Base-by-base conservation (phyloP, 2,113 vertebrate species). In the Gadus macrocephalus region DNA sequence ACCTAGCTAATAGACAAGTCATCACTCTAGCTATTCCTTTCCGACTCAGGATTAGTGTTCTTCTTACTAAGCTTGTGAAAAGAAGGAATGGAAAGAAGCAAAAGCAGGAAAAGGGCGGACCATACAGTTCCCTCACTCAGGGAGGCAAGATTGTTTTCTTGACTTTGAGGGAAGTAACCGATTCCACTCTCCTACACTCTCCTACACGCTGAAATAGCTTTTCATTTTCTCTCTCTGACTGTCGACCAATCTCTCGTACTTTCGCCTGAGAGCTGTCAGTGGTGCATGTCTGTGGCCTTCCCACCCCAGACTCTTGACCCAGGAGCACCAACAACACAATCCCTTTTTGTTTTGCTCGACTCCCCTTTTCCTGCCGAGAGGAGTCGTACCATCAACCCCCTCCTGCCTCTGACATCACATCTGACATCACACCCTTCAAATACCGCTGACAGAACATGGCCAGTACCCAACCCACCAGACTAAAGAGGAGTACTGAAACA, bases 71-170 rank as follows among this genome's bases (percentile, higher is more conserved):
- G 31, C 31, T 35, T 35, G 31, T 35, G 31, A 35, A 79, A 82
- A 72, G 68, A 75, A 75, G 72, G 68, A 79, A 84, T 79, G 82
- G 78, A 86, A 85, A 80, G 83, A 76, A 77, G 78, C 75, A 86
- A 86, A 88, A 90, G 91, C 87, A 89, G 87, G 83, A 90, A 90
- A 85, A 73, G 83, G 83, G 87, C 6, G 78, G 84, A 25, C 58
- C 73, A 55, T 64, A 31, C 22, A 5, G 17, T 53, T 49, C 38
- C 38, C 6, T 53, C 64, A 15, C 64, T 42, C 28, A 15, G 58
- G 19, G 58, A 35, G 31, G 31, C 31, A 35, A 35, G 4, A 35
- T 35, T 35, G 31, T 35, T 35, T 35, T 35, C 31, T 35, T 35
- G 31, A 35, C 0, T 35, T 35, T 35, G 31, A 35, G 31, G 31